Evolutionary conservation across 2,797 vertebrate species (phyloP).

Genomic region (Microchirus variegatus): DNA sequence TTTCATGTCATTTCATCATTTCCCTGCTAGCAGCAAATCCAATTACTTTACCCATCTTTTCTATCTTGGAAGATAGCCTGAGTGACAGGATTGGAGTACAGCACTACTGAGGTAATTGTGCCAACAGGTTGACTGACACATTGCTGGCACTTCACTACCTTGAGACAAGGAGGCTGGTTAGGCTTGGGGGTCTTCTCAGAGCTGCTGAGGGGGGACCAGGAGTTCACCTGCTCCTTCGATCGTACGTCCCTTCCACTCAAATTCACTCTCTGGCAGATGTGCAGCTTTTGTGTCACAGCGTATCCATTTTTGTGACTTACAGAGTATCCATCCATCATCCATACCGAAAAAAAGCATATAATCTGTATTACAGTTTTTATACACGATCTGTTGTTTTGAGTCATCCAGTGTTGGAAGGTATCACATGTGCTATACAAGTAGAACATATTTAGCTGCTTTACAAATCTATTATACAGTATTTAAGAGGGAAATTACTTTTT

Average conservation of each 20-base stretch:
- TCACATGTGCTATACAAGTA: too few species aligned
- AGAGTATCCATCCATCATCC: background rate
- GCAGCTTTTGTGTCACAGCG: constrained; percentile 7
- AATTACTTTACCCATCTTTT: constrained; percentile 74
- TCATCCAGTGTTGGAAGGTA: too few species aligned
- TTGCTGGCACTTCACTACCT: constrained; percentile 59
- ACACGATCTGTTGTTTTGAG: too few species aligned
- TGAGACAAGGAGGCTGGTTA: constrained; percentile 55
- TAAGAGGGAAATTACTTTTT: too few species aligned
- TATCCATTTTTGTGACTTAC: too few species aligned
- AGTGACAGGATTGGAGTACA: constrained; percentile 71
- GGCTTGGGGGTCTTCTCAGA: constrained; percentile 50
- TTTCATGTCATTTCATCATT: constrained; percentile 80
- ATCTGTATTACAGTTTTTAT: too few species aligned
- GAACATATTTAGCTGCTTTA: too few species aligned
- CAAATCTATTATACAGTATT: too few species aligned
- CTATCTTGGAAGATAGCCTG: constrained; percentile 72
- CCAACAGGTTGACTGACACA: constrained; percentile 68
- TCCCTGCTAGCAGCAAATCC: constrained; percentile 74
- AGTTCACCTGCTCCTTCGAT: constrained; percentile 38
- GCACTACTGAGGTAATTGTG: constrained; percentile 58
- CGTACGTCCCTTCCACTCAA: constrained; percentile 30
- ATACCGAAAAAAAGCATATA: too few species aligned
- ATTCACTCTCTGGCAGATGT: constrained; percentile 18
- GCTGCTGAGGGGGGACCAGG: constrained; percentile 45